Evolutionary conservation across 2,113 vertebrate species (phyloP).

Genomic region (Indicator indicator): DNA sequence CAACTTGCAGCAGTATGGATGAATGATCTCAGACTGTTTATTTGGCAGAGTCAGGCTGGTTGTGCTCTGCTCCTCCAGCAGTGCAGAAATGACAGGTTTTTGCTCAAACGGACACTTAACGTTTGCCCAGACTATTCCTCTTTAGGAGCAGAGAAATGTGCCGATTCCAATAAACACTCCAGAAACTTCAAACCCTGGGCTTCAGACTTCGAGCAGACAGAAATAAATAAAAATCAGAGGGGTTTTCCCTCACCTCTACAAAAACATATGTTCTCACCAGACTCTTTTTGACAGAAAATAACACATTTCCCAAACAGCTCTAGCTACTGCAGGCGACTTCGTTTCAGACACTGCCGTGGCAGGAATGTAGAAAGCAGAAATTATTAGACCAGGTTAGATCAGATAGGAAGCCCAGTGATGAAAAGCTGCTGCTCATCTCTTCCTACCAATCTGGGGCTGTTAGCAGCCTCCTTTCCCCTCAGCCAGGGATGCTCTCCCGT

Average conservation of each 20-base stretch:
- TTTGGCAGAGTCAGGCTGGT: neutral
- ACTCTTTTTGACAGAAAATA: neutral
- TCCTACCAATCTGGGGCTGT: neutral
- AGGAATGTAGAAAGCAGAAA: conserved; percentile 9
- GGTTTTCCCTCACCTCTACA: conserved; percentile 10
- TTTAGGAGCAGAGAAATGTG: neutral
- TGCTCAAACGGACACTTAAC: neutral
- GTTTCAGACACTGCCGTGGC: neutral
- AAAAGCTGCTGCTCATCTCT: neutral
- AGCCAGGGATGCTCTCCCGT: accelerated
- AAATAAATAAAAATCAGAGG: conserved; percentile 31
- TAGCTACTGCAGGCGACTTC: neutral
- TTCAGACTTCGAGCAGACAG: neutral
- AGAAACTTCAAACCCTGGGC: neutral
- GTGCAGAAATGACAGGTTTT: neutral
- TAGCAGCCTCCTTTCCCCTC: neutral
- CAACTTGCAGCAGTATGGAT: neutral
- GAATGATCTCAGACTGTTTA: neutral
- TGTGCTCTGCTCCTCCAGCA: neutral
- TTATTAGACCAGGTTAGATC: neutral
- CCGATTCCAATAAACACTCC: neutral
- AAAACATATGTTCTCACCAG: neutral
- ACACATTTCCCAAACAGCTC: conserved; percentile 13
- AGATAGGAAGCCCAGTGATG: neutral
- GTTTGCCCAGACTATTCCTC: neutral